Evolutionary conservation across 2,797 vertebrate genomes (phyloP), one percentile per base, ranked within the genome.

Genomic region (Crocidura indochinensis): DNA sequence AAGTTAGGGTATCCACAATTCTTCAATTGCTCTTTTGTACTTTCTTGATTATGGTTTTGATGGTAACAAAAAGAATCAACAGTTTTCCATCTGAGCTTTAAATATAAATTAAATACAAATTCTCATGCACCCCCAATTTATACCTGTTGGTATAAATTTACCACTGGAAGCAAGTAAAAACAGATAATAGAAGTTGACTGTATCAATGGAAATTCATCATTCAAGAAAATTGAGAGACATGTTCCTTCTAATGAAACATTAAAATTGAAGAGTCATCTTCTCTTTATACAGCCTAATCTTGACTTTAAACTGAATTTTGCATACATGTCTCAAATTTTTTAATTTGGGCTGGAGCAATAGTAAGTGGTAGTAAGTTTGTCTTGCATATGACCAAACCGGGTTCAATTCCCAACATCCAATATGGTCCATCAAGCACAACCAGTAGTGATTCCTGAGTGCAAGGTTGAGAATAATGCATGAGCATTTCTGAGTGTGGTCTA

Each of bases 171-270:
- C 60, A 79, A 87, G 84, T 49, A 8, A 65, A 87, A 80, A 73
- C 68, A 91, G 49, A 56, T 90, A 47, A 88, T 6, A 65, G 64
- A 86, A 53, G n/a, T 38, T 51, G 31, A 86, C 47, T 71, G 47
- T 38, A 91, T 87, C 90, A 85, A 26, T 65, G 31, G 53, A 89
- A 93, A 79, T 26, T 9, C 10, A 72, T 47, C 62, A n/a, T 26
- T 81, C n/a, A 84, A 60, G 1, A 51, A 92, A 92, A 69, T 2
- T 62, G 65, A 83, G 91, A 90, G 44, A 62, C 53, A 68, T 49
- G 53, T 74, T 62, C 29, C 29, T 78, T 91, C 51, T 26, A 79
- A 88, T 4, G 31, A 17, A 29, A 77, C 8, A 78, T 79, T 79
- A 84, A 49, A 88, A 47, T 0, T 65, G 62, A 86, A 82, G 53